Conservation (phyloP, 1,140 invertebrate genomes). For the Lepidurus apus region DNA sequence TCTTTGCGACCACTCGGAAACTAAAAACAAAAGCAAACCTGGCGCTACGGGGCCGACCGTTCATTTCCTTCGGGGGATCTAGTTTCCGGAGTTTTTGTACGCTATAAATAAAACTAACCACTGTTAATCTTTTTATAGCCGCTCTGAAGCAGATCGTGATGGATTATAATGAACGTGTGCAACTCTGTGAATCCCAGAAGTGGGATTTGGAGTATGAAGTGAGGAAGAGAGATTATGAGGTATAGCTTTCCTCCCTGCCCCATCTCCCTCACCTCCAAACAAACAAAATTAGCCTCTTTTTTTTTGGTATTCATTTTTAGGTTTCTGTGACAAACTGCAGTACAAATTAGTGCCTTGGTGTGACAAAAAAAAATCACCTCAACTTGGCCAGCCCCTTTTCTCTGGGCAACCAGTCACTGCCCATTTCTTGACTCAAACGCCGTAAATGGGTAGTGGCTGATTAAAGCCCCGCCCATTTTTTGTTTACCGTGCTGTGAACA, state of each 20-base stretch:
- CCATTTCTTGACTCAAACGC: no score
- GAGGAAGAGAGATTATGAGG: slow-evolving; percentile 95
- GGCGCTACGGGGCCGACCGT: slow-evolving; percentile 34
- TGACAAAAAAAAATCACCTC: not conserved
- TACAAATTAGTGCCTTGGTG: not conserved
- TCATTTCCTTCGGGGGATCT: not conserved
- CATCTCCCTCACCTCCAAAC: not conserved
- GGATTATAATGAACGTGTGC: slow-evolving; percentile 91
- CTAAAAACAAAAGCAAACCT: slow-evolving; percentile 33
- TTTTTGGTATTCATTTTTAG: not conserved
- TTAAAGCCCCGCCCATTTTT: not conserved
- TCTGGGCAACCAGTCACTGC: not conserved
- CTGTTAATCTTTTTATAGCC: slow-evolving; percentile 51
- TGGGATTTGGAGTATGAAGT: slow-evolving; percentile 99
- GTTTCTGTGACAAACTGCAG: not conserved
- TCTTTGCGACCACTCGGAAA: slow-evolving; percentile 30
- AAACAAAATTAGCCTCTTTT: slow-evolving; percentile 6
- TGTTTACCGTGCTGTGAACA: slow-evolving; percentile 10
- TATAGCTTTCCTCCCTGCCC: slow-evolving; percentile 50
- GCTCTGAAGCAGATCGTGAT: slow-evolving; percentile 81
- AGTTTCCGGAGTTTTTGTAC: not conserved
- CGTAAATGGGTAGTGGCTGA: no score
- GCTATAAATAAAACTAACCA: slow-evolving; percentile 35
- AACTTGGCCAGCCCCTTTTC: slow-evolving; percentile 1
- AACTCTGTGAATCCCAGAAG: slow-evolving; percentile 95